Base-by-base conservation (phyloP, 2,113 vertebrate species). In the Ceuthmochares aereus region DNA sequence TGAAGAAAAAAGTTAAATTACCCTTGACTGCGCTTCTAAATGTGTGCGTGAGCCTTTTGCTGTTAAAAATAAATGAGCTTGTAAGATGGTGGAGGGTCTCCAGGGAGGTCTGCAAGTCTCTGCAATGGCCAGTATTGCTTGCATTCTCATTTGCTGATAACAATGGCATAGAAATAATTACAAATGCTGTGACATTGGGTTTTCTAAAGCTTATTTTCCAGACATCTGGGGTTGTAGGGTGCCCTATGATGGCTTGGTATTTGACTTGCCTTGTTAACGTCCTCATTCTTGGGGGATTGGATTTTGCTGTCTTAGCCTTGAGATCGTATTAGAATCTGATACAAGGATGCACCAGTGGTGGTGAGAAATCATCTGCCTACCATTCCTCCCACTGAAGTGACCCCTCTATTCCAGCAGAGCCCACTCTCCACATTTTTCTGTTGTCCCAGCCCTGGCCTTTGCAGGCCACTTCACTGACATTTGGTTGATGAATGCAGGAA, bases 51-150 rank as follows among this genome's bases (percentile, higher is more conserved):
- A 89, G 34, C 60, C 21, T 63, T 92, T 40, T 84, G 34, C 64
- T 87, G 72, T 93, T 92, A 93, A 97, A 93, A 93, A 81, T 89
- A 93, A 95, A 97, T 87, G 89, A 95, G 84, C 55, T 59, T 77
- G 64, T 89, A 91, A 92, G 79, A 81, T 93, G 91, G 80, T 37
- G 30, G 76, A 72, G 77, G 30, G 77, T 72, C 93, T 96, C 86
- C 56, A 60, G 94, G 84, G 89, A 95, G 29, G 73, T 30, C 52
- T 81, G 0, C 34, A 47, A 56, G 27, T 90, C 52, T 34, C 23
- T 22, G 43, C 32, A 87, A 34, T 78, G 86, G 68, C 68, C 40
- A 74, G 7, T 68, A n/a, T 76, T 93, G 60, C 69, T 90, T 83
- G 7, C 59, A 9, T 60, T 90, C 59, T 62, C 56, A 64, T 70